Base-by-base conservation (phyloP, 2,113 vertebrate species). In the Poeciliopsis retropinna region DNA sequence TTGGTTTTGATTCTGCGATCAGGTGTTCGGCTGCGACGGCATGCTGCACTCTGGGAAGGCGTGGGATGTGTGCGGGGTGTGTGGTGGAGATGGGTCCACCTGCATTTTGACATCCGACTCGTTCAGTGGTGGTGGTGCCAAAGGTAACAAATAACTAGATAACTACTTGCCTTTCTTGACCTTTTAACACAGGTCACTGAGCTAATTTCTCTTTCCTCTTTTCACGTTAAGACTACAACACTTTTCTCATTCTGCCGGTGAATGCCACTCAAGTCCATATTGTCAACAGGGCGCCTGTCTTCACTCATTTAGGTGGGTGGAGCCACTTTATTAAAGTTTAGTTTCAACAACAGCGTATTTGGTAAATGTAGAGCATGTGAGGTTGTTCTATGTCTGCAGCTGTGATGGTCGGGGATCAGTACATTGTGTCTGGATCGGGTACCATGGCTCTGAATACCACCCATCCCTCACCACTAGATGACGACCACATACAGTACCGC, bases 21-120 rank as follows among this genome's bases (percentile, higher is more conserved):
- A 99, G 97, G 85, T 85, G 0, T 98, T 99, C 0, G 97, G 97
- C 41, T 99, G 98, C 70, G 97, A 99, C 0, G 96, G 97, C 60
- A 90, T 81, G 82, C 90, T 99, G 95, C 92, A 91, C 34, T 99
- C 98, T 27, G 72, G 82, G 83, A 95, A 91, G 89, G 78, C 67
- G 60, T 61, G 75, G 84, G 98, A 99, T 27, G 84, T 76, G 3
- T 99, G 98, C 70, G 95, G 90, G 31, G 93, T 96, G 76, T 99
- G 98, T 60, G 96, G 94, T 2, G 98, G 98, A 29, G 90, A 97
- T 64, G 96, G 94, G 76, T 94, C 93, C 5, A 93, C 95, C 0
- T 99, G 98, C 87, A 91, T 74, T 15, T 19, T 66, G 22, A 93
- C 87, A 60, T 94, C 87, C 1, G 95, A 94, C 68, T 94, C 94